Evolutionary conservation across 92 coral and sea anemone species (phyloP).

Genomic region (Epizoanthus stellaris): DNA sequence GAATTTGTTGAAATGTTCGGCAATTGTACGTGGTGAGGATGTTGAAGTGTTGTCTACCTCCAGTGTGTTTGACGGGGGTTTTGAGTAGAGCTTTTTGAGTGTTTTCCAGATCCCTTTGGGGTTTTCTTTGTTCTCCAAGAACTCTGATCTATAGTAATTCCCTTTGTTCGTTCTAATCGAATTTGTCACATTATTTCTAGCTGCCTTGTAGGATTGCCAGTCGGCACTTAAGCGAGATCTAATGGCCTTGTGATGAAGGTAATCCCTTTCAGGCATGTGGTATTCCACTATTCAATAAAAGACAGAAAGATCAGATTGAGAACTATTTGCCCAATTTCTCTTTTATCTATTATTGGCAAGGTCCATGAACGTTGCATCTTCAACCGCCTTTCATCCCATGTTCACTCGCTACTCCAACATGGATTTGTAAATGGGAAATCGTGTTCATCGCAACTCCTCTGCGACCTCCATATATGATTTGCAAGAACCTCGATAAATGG

Average conservation of each 20-base stretch:
- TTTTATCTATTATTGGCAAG: no score
- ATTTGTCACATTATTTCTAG: constrained; percentile 57
- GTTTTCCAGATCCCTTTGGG: not conserved
- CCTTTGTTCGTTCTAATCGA: not conserved
- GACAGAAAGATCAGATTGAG: no score
- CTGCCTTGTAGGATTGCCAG: constrained; percentile 52
- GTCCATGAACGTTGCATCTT: no score
- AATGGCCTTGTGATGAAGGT: constrained; percentile 52
- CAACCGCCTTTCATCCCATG: no score
- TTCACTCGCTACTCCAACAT: no score
- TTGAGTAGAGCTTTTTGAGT: not conserved
- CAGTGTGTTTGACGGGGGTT: not conserved
- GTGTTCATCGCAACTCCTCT: not conserved
- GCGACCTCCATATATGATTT: not conserved
- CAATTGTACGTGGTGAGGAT: no score
- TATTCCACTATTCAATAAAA: no score
- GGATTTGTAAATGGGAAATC: not conserved
- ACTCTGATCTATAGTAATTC: not conserved
- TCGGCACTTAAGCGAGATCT: constrained; percentile 36
- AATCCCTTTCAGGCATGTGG: constrained; percentile 53
- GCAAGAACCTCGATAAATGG: constrained; percentile 4
- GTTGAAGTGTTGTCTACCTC: no score
- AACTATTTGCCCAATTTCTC: no score
- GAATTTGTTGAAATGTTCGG: no score
- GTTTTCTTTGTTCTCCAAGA: not conserved